Evolutionary conservation across 2,888 invertebrate genomes (phyloP).

Genomic region (Fissipunctia ypsillon): DNA sequence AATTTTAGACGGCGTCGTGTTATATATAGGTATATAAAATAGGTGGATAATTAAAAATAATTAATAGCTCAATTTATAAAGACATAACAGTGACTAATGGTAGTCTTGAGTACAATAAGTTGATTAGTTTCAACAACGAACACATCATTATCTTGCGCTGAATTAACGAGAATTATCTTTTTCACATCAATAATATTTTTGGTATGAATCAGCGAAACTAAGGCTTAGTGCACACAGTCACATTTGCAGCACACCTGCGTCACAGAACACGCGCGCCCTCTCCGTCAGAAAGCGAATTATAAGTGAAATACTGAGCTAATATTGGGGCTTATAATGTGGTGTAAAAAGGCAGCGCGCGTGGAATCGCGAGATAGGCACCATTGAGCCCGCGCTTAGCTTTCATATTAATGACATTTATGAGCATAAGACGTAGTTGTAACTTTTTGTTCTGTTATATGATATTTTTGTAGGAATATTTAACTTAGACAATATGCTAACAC

Average conservation of each 20-base stretch:
- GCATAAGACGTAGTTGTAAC: slow-evolving; percentile 69
- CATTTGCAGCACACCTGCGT: slow-evolving; percentile 67
- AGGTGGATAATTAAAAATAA: slow-evolving; percentile 71
- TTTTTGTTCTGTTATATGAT: slow-evolving; percentile 41
- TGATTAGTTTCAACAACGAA: slow-evolving; percentile 32
- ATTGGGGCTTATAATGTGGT: slow-evolving; percentile 79
- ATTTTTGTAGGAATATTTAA: slow-evolving; percentile 30
- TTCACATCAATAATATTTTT: slow-evolving; percentile 13
- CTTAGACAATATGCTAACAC: slow-evolving; percentile 9
- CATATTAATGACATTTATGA: slow-evolving; percentile 75
- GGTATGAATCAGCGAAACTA: slow-evolving; percentile 47
- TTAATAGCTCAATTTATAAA: slow-evolving; percentile 73
- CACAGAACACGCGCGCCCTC: slow-evolving; percentile 71
- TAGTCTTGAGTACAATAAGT: slow-evolving; percentile 40
- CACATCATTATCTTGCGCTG: background rate
- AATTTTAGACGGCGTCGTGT: slow-evolving; percentile 71
- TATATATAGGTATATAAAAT: slow-evolving; percentile 70
- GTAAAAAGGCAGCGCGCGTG: slow-evolving; percentile 82
- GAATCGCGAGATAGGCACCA: slow-evolving; percentile 78
- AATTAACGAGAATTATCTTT: slow-evolving; percentile 18
- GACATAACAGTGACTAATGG: slow-evolving; percentile 58
- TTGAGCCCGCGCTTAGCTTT: slow-evolving; percentile 73
- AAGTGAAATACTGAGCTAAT: slow-evolving; percentile 82
- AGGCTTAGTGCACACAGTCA: slow-evolving; percentile 66
- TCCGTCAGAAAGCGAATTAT: slow-evolving; percentile 77